phyloP scores from a whole-genome alignment of 2,888 invertebrate species.

The Calliopum simillimum region DNA sequence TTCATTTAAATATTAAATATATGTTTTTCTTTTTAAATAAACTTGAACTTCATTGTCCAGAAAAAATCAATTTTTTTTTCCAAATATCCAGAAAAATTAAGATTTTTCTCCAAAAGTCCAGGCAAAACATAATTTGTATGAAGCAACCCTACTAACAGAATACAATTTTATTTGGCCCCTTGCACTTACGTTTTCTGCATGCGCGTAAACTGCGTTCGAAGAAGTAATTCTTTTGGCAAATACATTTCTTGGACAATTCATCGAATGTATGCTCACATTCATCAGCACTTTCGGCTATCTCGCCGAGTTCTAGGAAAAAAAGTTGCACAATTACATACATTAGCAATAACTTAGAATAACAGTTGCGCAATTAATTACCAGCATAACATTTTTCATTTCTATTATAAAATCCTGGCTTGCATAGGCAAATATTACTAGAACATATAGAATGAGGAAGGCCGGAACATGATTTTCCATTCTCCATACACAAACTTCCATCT shows the following conservation, averaged over 20 bases:
- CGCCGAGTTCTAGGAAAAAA: conserved; percentile 61
- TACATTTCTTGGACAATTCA: conserved; percentile 58
- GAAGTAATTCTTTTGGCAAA: conserved; percentile 64
- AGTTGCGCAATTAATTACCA: conserved; percentile 56
- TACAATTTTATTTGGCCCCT: too few relatives aligned
- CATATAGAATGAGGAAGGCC: conserved; percentile 64
- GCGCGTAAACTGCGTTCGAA: conserved; percentile 60
- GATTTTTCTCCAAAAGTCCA: too few relatives aligned
- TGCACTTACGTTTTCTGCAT: conserved; percentile 64
- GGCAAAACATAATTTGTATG: too few relatives aligned
- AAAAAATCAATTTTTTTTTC: too few relatives aligned
- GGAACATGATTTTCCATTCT: conserved; percentile 58
- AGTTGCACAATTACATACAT: too few relatives aligned
- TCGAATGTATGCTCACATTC: conserved; percentile 62
- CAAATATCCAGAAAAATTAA: too few relatives aligned
- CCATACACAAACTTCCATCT: conserved; percentile 61
- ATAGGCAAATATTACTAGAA: conserved; percentile 60
- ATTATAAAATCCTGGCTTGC: conserved; percentile 62
- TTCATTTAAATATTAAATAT: too few relatives aligned
- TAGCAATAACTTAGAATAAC: too few relatives aligned
- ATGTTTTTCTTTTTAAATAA: too few relatives aligned
- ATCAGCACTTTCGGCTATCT: conserved; percentile 62
- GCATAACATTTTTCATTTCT: conserved; percentile 62
- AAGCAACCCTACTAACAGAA: too few relatives aligned
- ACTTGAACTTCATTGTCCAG: too few relatives aligned